phyloP scores from a whole-genome alignment of 2,797 vertebrate genomes.

The Semotilus atromaculatus region DNA sequence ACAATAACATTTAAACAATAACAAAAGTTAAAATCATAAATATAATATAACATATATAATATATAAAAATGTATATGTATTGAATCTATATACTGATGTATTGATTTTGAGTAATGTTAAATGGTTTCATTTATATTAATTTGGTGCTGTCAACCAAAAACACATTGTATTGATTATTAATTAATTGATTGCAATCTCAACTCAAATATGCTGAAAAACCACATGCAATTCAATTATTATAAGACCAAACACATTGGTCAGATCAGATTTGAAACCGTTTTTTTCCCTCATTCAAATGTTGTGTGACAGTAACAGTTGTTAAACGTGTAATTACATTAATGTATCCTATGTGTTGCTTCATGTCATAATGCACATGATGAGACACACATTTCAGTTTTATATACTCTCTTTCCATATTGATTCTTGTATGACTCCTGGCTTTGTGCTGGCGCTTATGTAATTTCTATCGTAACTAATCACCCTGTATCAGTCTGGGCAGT shows the following conservation, averaged over 20 bases:
- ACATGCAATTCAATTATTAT: background rate
- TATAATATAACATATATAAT: too few species aligned
- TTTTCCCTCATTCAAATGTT: background rate
- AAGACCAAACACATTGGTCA: background rate
- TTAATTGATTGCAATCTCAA: too few species aligned
- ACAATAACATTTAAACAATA: too few species aligned
- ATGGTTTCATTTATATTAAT: background rate
- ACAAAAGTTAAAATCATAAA: too few species aligned
- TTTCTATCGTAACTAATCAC: background rate
- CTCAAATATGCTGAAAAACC: background rate
- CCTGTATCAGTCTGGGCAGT: background rate
- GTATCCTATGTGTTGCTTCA: background rate
- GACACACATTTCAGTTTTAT: background rate
- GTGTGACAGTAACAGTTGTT: background rate
- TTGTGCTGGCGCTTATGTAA: background rate
- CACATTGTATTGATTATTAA: too few species aligned
- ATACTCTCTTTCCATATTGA: too few species aligned
- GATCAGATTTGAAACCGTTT: background rate
- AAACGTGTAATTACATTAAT: background rate
- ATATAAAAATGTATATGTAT: too few species aligned
- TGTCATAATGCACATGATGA: background rate
- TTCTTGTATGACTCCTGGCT: background rate
- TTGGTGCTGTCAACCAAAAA: too few species aligned
- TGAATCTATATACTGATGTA: too few species aligned
- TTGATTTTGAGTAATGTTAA: background rate